These are phyloP conservation scores for Stichodactyla mertensii DNA, from an alignment of 64 coral and sea anemone genomes.

Conservation along the genomic window DNA sequence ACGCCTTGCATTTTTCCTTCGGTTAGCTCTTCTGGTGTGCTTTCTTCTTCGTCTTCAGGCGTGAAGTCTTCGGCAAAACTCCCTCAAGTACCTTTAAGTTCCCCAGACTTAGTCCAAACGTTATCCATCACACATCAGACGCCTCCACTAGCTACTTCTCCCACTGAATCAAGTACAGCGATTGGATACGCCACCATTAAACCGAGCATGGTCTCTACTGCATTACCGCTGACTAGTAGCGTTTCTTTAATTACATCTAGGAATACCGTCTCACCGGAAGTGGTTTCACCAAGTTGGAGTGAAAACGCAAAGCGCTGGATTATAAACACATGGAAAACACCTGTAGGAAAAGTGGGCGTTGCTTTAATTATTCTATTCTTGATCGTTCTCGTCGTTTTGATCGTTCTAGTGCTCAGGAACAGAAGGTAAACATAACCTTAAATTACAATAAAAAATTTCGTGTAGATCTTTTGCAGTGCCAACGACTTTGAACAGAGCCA, in stretches of 20 bases:
- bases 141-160: not conserved
- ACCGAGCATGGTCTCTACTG: not conserved
- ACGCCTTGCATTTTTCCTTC: not conserved
- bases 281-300: not conserved
- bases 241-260: not conserved
- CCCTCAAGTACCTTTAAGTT: not conserved
- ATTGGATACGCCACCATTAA: not conserved
- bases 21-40: not conserved
- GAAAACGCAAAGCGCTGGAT: not conserved
- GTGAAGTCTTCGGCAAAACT: not conserved
- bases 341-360: not conserved
- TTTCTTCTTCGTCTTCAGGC: not conserved
- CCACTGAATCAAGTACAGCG: not conserved
- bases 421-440: conserved; percentile 3
- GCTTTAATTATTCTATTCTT: not conserved
- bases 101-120: not conserved
- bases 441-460: not conserved
- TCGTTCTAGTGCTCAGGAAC: not conserved
- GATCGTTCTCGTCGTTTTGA: conserved; percentile 4
- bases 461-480: too few species aligned
- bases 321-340: not conserved
- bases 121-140: not conserved
- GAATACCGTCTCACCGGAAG: not conserved
- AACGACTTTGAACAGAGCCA: too few species aligned
- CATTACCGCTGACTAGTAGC: conserved; percentile 1